Evolutionary conservation across 2,888 invertebrate genomes (phyloP).

Genomic region (Eudasyphora cyanicolor): DNA sequence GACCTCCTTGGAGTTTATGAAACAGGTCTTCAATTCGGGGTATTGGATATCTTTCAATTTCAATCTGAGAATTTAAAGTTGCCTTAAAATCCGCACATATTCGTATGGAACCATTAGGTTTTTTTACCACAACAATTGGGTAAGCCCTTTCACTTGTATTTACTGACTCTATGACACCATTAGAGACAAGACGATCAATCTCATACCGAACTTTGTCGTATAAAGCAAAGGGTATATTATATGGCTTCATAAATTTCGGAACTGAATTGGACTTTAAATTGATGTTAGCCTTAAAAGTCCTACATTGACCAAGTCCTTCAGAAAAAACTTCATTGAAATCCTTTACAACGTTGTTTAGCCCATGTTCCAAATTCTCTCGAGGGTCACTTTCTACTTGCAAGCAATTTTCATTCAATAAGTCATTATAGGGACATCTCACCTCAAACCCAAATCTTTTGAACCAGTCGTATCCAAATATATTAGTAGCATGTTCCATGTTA

Average conservation of each 20-base stretch:
- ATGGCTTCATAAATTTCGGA: constrained; percentile 29
- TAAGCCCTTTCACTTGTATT: constrained; percentile 24
- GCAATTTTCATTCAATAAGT: too few relatives aligned
- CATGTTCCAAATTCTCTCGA: too few relatives aligned
- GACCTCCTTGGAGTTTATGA: constrained; percentile 60
- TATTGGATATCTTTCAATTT: constrained; percentile 62
- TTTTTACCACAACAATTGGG: constrained; percentile 21
- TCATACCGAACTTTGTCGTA: neutral
- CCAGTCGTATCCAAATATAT: neutral
- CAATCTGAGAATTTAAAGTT: constrained; percentile 38
- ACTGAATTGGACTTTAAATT: neutral
- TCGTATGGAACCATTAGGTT: constrained; percentile 12
- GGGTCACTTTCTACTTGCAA: too few relatives aligned
- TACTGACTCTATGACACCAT: neutral
- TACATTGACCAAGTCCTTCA: neutral
- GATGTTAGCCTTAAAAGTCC: constrained; percentile 9
- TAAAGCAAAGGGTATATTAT: constrained; percentile 14
- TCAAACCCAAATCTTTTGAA: neutral
- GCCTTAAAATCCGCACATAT: constrained; percentile 33
- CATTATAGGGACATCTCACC: neutral
- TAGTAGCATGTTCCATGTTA: neutral
- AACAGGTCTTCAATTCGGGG: constrained; percentile 62
- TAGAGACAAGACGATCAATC: neutral
- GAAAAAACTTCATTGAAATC: neutral
- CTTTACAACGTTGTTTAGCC: too few relatives aligned